Evolutionary conservation across 2,113 vertebrate genomes (phyloP), one percentile per base, ranked within the genome.

Genomic region (Ailurus styani): DNA sequence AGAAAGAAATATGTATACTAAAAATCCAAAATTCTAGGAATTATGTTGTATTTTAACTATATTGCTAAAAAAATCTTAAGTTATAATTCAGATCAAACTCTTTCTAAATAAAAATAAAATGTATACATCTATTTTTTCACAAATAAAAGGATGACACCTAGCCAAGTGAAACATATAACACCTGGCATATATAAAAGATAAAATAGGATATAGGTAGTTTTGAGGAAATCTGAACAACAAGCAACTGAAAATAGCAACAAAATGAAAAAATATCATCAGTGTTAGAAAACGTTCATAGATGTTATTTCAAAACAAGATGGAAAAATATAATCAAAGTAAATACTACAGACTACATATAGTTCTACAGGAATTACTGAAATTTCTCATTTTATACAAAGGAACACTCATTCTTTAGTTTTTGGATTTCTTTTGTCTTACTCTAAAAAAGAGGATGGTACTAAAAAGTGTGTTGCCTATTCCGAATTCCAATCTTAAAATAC

Each of bases 231-330:
- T 89, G n/a, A 91, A 57, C 50, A 87, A 90, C 23, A 92, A 96
- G 66, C 64, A 95, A 93, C 25, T 85, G n/a, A 96, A 96, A 96
- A 79, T 96, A 94, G n/a, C 17, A 57, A 84, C 31, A 89, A 82
- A 91, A 85, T 31, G 50, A 3, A 91, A 95, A 66, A 40, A 91
- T 25, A 47, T 37, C 42, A 66, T 91, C 4, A 55, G 31, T 89
- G 66, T 95, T 91, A 79, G 86, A 95, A 97, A 96, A 97, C 57
- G 93, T 42, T 81, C 23, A 60, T 77, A 34, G 78, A 96, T 78
- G 4, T 82, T 87, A 73, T 91, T 88, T 96, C 21, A 50, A 96
- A 95, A 83, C 40, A 93, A 96, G 14, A 52, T 37, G 13, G 11
- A n/a, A 93, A 95, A 91, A 91, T 64, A 85, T 31, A 93, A 93